A percentile compares a stretch with the other conserved stretches of the same genome.
phyloP scores from a whole-genome alignment of 37 sponge, comb jelly and placozoan genomes.

The Bolinopsis microptera region DNA sequence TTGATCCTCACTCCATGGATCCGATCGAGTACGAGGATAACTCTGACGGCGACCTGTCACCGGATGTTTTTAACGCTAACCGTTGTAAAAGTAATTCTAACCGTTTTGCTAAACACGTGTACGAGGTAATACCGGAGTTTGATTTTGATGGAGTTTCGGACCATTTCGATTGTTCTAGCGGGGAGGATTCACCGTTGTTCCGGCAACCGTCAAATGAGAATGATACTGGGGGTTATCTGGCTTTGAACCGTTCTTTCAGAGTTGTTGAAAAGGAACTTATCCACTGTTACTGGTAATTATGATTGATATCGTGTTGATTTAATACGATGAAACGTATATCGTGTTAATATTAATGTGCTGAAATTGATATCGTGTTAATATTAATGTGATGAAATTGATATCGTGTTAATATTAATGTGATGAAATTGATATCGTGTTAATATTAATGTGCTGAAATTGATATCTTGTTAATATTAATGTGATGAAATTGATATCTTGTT shows the following conservation, averaged over 20 bases:
- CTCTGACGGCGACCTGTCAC: not conserved
- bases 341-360: too few species aligned
- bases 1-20: too few species aligned
- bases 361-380: too few species aligned
- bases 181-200: not conserved
- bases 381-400: not conserved
- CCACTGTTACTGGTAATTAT: not conserved
- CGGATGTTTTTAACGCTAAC: not conserved
- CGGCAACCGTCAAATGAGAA: not conserved
- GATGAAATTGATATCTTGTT: too few species aligned
- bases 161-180: not conserved
- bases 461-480: too few species aligned
- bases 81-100: not conserved
- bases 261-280: not conserved
- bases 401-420: not conserved
- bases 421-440: not conserved
- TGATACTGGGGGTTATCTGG: not conserved
- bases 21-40: not conserved
- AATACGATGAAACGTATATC: too few species aligned
- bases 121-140: not conserved
- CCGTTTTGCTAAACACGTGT: not conserved
- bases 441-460: not conserved
- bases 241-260: not conserved
- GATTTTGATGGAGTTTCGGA: not conserved
- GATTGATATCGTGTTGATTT: too few species aligned